Evolutionary conservation across 2,797 vertebrate species (phyloP).

Genomic region (Oreochromis grahami): DNA sequence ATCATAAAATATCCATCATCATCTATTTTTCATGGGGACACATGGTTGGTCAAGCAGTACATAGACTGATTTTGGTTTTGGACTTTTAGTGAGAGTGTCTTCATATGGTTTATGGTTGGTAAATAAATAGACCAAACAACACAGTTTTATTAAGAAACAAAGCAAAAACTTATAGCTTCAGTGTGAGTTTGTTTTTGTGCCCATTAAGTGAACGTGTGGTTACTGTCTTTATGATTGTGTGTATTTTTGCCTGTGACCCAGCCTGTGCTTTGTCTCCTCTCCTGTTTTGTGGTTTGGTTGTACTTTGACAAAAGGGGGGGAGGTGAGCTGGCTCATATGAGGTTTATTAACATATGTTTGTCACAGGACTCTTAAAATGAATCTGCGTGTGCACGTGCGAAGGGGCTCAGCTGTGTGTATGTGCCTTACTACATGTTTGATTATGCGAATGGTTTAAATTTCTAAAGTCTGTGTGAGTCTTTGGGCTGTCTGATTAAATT

Average conservation of each 20-base stretch:
- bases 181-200: neutral
- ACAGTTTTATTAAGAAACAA: neutral
- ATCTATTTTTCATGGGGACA: neutral
- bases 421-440: constrained; percentile 52
- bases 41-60: neutral
- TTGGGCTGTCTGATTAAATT: constrained; percentile 45
- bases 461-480: constrained; percentile 44
- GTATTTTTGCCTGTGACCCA: constrained; percentile 26
- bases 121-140: neutral
- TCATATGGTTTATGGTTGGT: neutral
- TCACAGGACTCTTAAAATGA: neutral
- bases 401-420: constrained; percentile 44
- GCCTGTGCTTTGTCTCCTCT: constrained; percentile 50
- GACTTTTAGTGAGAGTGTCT: neutral
- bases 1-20: constrained; percentile 19
- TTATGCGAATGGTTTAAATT: constrained; percentile 62
- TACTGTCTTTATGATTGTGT: neutral
- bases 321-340: constrained; percentile 38
- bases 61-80: neutral
- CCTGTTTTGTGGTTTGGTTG: constrained; percentile 38
- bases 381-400: neutral
- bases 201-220: neutral
- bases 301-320: constrained; percentile 19
- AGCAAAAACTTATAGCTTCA: neutral
- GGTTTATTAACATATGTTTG: constrained; percentile 66